phyloP scores from a whole-genome alignment of 1,140 invertebrate species.

The Spodoptera frugiperda region DNA sequence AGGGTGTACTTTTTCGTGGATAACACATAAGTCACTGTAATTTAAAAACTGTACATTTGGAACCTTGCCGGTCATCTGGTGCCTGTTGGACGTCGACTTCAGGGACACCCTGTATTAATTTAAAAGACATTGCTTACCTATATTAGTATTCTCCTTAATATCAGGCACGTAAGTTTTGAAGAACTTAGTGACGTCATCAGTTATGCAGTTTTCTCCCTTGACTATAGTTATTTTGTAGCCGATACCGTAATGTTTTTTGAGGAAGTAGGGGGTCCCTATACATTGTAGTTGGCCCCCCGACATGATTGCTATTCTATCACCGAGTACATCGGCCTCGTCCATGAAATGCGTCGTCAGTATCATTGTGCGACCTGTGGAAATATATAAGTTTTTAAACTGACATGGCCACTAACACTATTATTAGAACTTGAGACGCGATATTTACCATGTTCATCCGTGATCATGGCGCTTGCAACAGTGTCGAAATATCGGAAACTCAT shows the following conservation, averaged over 20 bases:
- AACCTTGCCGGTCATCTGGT: too few species aligned
- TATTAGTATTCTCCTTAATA: slow-evolving; percentile 79
- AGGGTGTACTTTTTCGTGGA: too few species aligned
- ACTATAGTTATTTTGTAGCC: slow-evolving; percentile 81
- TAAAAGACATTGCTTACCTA: slow-evolving; percentile 65
- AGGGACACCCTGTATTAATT: too few species aligned
- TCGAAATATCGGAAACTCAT: too few species aligned
- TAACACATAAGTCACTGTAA: too few species aligned
- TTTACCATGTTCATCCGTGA: too few species aligned
- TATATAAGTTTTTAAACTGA: not conserved
- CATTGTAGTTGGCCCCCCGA: slow-evolving; percentile 93
- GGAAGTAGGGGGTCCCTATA: slow-evolving; percentile 86
- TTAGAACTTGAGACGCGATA: too few species aligned
- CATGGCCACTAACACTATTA: too few species aligned
- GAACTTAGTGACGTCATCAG: slow-evolving; percentile 85
- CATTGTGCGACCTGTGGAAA: slow-evolving; percentile 90
- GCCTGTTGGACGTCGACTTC: too few species aligned
- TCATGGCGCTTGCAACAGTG: too few species aligned
- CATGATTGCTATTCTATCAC: slow-evolving; percentile 97
- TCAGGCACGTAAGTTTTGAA: slow-evolving; percentile 87
- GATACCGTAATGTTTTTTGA: slow-evolving; percentile 86
- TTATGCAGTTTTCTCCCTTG: slow-evolving; percentile 84
- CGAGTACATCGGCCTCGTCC: slow-evolving; percentile 98
- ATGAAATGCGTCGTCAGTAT: slow-evolving; percentile 98
- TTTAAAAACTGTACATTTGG: too few species aligned